These are phyloP conservation scores for Actias luna DNA, from an alignment of 2,888 invertebrate species.

Conservation along the genomic window DNA sequence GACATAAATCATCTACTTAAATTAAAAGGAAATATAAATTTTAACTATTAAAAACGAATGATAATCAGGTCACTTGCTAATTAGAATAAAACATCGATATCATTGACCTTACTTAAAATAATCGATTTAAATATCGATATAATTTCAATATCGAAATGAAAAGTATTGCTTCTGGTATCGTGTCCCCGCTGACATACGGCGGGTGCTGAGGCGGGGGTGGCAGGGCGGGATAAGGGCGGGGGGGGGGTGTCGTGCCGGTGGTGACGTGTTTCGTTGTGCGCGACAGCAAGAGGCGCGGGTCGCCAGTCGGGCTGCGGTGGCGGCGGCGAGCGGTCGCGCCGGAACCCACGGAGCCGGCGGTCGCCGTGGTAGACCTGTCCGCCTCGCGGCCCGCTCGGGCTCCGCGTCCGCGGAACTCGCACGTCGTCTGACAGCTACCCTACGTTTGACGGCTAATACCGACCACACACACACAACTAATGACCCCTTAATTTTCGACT, in stretches of 20 bases:
- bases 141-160: neutral
- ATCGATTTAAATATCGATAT: neutral
- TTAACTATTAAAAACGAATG: too few relatives aligned
- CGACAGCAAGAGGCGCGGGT: conserved; percentile 53
- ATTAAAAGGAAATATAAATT: too few relatives aligned
- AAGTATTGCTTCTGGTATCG: neutral
- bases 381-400: conserved; percentile 24
- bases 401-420: conserved; percentile 37
- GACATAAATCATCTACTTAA: too few relatives aligned
- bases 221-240: conserved; percentile 27
- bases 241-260: conserved; percentile 29
- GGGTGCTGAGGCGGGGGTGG: conserved; percentile 21
- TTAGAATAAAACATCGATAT: neutral
- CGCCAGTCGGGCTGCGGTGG: conserved; percentile 59
- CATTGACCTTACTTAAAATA: too few relatives aligned
- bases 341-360: conserved; percentile 26
- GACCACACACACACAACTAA: neutral
- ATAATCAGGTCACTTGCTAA: too few relatives aligned
- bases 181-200: neutral
- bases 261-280: conserved; percentile 49
- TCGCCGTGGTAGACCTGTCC: conserved; percentile 23
- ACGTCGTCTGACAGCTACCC: conserved; percentile 49
- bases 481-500: neutral
- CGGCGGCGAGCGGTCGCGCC: conserved; percentile 65
- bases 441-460: conserved; percentile 25